Evolutionary conservation across 2,888 invertebrate genomes (phyloP).

Genomic region (Agapetus fuscipes): DNA sequence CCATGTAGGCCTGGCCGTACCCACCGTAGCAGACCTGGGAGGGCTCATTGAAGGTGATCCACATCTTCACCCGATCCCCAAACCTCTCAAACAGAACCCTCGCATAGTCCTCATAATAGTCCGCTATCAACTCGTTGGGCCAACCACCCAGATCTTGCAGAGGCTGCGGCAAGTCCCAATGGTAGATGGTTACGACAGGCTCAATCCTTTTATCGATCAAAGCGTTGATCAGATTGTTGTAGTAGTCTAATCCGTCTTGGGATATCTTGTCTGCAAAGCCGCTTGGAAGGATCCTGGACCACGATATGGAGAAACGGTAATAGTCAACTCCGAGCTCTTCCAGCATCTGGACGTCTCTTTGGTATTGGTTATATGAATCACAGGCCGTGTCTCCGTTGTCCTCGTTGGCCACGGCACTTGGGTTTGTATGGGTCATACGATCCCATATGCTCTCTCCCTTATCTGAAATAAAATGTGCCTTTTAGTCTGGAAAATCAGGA

Average conservation of each 20-base stretch:
- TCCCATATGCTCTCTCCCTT: slow-evolving; percentile 21
- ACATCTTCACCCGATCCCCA: slow-evolving; percentile 40
- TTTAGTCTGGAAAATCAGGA: too few species aligned
- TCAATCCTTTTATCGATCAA: slow-evolving; percentile 44
- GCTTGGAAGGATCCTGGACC: slow-evolving; percentile 55
- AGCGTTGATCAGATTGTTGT: slow-evolving; percentile 51
- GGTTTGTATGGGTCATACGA: slow-evolving; percentile 9
- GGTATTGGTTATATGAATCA: slow-evolving; percentile 54
- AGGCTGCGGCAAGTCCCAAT: slow-evolving; percentile 51
- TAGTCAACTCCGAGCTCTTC: slow-evolving; percentile 38
- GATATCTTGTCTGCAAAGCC: slow-evolving; percentile 43
- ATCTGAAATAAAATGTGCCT: slow-evolving; percentile 11
- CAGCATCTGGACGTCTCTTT: slow-evolving; percentile 40
- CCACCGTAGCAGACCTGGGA: slow-evolving; percentile 33
- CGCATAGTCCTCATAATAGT: slow-evolving; percentile 49
- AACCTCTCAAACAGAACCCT: slow-evolving; percentile 39
- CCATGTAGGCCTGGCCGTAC: slow-evolving; percentile 29
- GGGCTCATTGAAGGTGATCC: slow-evolving; percentile 53
- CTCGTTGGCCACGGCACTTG: slow-evolving; percentile 5
- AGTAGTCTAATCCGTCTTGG: slow-evolving; percentile 50
- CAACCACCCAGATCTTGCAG: slow-evolving; percentile 50
- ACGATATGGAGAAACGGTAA: slow-evolving; percentile 52
- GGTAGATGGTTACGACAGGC: slow-evolving; percentile 49
- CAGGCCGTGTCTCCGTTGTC: slow-evolving; percentile 48
- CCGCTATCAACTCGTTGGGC: slow-evolving; percentile 42